Conservation (phyloP, 2,888 invertebrate genomes). For the Drosophila pseudotakahashii region DNA sequence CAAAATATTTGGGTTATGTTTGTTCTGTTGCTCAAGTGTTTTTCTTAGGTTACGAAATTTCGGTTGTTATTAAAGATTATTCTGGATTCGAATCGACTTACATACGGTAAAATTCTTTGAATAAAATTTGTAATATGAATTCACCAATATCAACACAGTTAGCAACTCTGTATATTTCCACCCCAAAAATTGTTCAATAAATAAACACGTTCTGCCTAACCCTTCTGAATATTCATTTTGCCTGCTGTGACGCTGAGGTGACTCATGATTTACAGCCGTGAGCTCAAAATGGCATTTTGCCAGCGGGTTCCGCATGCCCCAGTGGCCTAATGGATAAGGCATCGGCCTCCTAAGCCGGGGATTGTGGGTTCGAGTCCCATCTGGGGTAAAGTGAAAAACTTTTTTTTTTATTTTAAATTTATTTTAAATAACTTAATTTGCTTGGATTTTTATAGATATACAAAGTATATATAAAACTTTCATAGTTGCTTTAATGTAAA, state of each 20-base stretch:
- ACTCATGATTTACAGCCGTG: not conserved
- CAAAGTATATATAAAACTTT: not conserved
- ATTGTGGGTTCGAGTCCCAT: slow-evolving; percentile 49
- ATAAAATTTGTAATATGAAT: too few species aligned
- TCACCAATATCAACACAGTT: not conserved
- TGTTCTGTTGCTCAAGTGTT: not conserved
- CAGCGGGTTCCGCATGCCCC: slow-evolving; percentile 11
- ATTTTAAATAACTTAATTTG: not conserved
- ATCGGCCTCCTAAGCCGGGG: slow-evolving; percentile 48
- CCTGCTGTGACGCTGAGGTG: not conserved
- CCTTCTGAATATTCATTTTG: not conserved
- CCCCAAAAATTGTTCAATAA: slow-evolving; percentile 1
- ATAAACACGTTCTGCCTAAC: slow-evolving; percentile 1
- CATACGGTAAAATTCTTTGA: too few species aligned
- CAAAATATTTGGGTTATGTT: slow-evolving; percentile 8
- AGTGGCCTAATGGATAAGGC: slow-evolving; percentile 51
- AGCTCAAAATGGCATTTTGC: not conserved
- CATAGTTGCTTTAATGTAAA: not conserved
- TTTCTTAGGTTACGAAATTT: too few species aligned
- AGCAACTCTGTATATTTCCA: slow-evolving; percentile 1
- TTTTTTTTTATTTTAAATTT: slow-evolving; percentile 1
- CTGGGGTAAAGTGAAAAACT: slow-evolving; percentile 28
- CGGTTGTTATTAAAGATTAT: too few species aligned
- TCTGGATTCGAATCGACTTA: too few species aligned
- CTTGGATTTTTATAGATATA: not conserved